Evolutionary conservation across 2,888 invertebrate genomes (phyloP), one percentile per base, ranked within the genome.

Genomic region (Asteroscopus sphinx): DNA sequence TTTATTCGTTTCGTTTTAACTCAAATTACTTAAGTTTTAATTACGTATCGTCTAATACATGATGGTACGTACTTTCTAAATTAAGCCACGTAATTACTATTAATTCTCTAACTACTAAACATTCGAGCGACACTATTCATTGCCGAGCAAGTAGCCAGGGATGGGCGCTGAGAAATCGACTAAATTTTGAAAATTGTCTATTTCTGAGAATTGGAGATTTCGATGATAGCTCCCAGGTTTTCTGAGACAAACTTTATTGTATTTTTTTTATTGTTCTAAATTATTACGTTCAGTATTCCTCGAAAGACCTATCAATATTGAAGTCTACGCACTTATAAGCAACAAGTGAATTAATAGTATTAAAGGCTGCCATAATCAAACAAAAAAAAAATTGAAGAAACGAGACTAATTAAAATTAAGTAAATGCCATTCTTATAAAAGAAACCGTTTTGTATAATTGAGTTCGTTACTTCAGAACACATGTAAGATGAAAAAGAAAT

Each of bases 41-140:
- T 85, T 85, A 88, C 81, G 79, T 84, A 84, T 82, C 81, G 68
- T 77, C 79, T 88, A 85, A 87, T 86, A 88, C 87, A 83, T 80
- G 78, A 69, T 67, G 70, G 76, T 77, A 81, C 76, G 54, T 74
- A 68, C 64, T 49, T 65, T 37, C 66, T 71, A 69, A 70, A 63
- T 71, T 73, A 80, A 77, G 71, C 68, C 48, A 63, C 64, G 60
- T 45, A 60, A 65, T 76, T 56, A 71, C 37, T 48, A 72, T 48
- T 61, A 63, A 76, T 73, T 76, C 64, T 76, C 71, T 75, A 74
- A 68, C 57, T 74, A 73, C 57, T 69, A 54, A 67, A 61, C 62
- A 65, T 62, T 53, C 51, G 56, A 60, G 65, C 46, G 64, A 65
- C 56, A 68, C 49, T 59, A 62, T 64, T 72, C 64, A 66, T 21